phyloP scores from a whole-genome alignment of 1,140 invertebrate species.

The Steinernema khuongi region DNA sequence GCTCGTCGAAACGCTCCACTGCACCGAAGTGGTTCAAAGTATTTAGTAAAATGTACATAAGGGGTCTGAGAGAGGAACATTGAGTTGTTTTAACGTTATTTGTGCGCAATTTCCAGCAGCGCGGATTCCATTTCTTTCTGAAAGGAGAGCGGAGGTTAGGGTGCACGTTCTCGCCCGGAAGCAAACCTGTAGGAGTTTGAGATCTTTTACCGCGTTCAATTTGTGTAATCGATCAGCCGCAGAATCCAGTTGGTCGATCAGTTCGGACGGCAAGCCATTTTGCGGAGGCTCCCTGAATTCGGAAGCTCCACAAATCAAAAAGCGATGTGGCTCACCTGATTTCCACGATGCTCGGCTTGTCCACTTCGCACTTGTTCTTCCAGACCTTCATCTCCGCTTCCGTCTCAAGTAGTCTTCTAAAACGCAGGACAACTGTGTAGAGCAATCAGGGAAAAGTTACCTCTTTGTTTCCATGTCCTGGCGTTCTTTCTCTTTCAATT shows the following conservation, averaged over 20 bases:
- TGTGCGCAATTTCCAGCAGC: slow-evolving; percentile 1
- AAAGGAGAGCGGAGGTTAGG: not conserved
- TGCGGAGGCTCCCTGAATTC: not conserved
- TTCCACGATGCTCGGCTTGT: not conserved
- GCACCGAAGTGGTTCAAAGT: no score
- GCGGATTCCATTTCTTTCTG: slow-evolving; percentile 1
- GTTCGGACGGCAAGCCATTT: not conserved
- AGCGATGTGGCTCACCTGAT: not conserved
- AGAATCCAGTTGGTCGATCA: not conserved
- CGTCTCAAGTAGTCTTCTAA: not conserved
- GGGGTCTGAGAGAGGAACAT: no score
- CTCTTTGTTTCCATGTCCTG: not conserved
- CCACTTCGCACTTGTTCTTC: not conserved
- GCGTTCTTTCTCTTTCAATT: not conserved
- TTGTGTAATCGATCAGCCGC: not conserved
- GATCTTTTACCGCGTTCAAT: not conserved
- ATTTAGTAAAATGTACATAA: no score
- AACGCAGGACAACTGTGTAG: not conserved
- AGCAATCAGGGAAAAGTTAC: not conserved
- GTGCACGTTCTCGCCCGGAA: not conserved
- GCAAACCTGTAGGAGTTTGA: not conserved
- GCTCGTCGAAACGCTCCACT: no score
- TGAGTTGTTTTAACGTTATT: not conserved
- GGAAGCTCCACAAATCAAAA: not conserved
- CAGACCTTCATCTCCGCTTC: slow-evolving; percentile 3